Conservation (phyloP, 2,113 vertebrate species). For the Illadopsis cleaveri region DNA sequence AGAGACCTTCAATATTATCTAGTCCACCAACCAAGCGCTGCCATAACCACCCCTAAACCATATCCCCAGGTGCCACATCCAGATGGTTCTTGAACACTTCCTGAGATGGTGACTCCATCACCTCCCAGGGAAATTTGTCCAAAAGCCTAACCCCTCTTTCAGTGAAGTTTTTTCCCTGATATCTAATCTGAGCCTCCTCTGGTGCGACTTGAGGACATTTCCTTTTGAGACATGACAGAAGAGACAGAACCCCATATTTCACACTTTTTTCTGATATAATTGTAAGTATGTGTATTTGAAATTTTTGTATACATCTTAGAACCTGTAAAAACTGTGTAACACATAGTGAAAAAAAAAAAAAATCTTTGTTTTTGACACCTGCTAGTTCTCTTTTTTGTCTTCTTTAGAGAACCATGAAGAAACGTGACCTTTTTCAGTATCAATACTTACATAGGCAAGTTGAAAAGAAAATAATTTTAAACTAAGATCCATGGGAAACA, state of each 20-base stretch:
- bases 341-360: background rate
- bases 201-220: background rate
- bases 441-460: background rate
- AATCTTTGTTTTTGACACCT: background rate
- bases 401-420: background rate
- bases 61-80: background rate
- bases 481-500: background rate
- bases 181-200: background rate
- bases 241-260: background rate
- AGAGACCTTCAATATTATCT: background rate
- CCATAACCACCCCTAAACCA: background rate
- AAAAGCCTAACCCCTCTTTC: background rate
- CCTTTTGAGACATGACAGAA: background rate
- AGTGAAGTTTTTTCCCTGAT: rapidly evolving
- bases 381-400: background rate
- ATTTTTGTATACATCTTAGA: background rate
- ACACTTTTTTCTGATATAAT: background rate
- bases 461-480: background rate
- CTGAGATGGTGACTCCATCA: background rate
- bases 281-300: background rate
- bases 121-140: rapidly evolving
- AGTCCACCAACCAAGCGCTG: background rate
- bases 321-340: background rate
- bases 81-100: background rate
- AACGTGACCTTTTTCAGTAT: background rate